Percentiles rank a stretch among this genome's conserved stretches.
Conservation (phyloP, 2,113 vertebrate species). For the Megatriorchis doriae region DNA sequence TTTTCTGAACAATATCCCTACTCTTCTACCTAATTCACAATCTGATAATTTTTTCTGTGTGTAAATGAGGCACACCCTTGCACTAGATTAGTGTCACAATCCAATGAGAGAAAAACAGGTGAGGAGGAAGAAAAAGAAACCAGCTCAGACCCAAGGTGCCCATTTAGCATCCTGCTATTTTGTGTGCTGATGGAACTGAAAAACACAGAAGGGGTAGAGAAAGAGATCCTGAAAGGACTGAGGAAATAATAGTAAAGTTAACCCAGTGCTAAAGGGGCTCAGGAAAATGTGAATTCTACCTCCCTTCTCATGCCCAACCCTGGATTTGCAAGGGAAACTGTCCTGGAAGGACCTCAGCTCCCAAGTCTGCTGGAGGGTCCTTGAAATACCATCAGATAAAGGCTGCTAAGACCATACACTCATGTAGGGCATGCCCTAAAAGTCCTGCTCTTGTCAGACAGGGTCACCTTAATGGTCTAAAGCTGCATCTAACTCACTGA, state of each 20-base stretch:
- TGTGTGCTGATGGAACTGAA: neutral
- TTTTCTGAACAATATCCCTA: neutral
- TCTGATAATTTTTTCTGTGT: neutral
- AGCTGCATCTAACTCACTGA: neutral
- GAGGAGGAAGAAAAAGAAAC: neutral
- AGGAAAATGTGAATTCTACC: neutral
- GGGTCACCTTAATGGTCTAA: neutral
- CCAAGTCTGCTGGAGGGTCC: rapidly evolving
- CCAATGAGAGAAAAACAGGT: neutral
- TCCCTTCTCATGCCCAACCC: neutral
- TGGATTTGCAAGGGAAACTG: neutral
- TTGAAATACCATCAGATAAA: neutral
- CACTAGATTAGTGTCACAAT: neutral
- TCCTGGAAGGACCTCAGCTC: neutral
- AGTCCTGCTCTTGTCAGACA: neutral
- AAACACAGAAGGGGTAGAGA: neutral
- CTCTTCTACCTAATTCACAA: neutral
- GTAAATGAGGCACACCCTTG: neutral
- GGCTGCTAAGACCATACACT: neutral
- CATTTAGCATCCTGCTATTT: neutral
- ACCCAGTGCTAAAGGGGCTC: neutral
- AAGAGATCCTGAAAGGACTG: neutral
- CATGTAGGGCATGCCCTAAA: neutral
- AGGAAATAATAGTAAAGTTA: neutral
- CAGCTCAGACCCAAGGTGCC: neutral